Conservation (phyloP, 2,888 invertebrate genomes). For the Orchesellides sinensis region DNA sequence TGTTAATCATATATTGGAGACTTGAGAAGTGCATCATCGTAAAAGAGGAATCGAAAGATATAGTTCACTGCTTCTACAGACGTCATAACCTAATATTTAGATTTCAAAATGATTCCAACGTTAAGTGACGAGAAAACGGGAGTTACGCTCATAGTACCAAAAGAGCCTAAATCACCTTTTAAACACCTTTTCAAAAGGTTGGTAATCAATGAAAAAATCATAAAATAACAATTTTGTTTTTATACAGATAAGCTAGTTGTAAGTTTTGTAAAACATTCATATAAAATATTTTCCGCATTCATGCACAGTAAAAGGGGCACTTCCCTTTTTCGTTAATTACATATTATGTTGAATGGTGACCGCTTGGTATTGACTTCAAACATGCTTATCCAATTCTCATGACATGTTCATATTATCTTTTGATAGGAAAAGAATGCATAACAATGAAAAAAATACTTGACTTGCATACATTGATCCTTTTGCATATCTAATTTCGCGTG, state of each 20-base stretch:
- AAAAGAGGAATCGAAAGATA: neutral
- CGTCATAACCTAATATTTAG: conserved; percentile 19
- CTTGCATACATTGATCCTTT: too few species aligned
- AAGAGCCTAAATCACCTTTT: conserved; percentile 71
- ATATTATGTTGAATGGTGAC: neutral
- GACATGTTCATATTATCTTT: neutral
- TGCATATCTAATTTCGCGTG: too few species aligned
- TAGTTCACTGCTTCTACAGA: conserved; percentile 6
- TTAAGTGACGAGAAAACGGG: conserved; percentile 73
- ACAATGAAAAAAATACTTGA: too few species aligned
- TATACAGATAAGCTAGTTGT: neutral
- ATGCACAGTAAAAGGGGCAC: neutral
- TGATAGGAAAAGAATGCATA: neutral
- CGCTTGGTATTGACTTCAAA: neutral
- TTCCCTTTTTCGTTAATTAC: conserved; percentile 12
- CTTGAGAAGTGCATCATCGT: conserved; percentile 21
- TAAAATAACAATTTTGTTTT: neutral
- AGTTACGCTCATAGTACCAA: conserved; percentile 70
- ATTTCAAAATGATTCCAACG: conserved; percentile 69
- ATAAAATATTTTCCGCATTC: neutral
- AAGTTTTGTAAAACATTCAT: neutral
- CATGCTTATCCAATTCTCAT: neutral
- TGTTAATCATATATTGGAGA: neutral
- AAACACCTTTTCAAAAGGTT: conserved; percentile 74
- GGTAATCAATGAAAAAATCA: neutral